Evolutionary conservation across 2,797 vertebrate genomes (phyloP).

Genomic region (Leucoraja ocellata): DNA sequence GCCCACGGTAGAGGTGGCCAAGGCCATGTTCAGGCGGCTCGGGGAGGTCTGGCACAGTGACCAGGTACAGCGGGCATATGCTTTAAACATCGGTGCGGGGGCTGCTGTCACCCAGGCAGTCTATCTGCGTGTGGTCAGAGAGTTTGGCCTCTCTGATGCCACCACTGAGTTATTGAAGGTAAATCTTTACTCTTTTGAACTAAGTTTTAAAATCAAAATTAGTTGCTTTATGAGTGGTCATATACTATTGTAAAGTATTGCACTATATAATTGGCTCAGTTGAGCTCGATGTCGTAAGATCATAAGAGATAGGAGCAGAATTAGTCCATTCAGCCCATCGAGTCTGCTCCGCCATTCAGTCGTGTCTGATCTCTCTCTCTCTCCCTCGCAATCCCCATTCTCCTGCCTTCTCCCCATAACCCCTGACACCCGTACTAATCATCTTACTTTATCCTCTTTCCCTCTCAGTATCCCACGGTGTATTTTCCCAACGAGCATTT

Average conservation of each 20-base stretch:
- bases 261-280: not conserved
- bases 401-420: too few species aligned
- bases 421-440: too few species aligned
- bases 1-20: not conserved
- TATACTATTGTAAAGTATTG: not conserved
- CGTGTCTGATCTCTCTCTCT: too few species aligned
- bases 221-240: not conserved
- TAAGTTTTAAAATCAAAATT: not conserved
- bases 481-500: slow-evolving; percentile 21
- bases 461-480: slow-evolving; percentile 3
- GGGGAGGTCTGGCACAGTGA: slow-evolving; percentile 11
- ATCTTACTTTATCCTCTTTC: not conserved
- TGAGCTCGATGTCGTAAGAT: not conserved
- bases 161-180: slow-evolving; percentile 18
- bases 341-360: too few species aligned
- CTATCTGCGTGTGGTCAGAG: slow-evolving; percentile 6
- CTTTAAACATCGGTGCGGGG: slow-evolving; percentile 21
- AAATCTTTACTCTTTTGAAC: not conserved
- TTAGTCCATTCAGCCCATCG: too few species aligned
- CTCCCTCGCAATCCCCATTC: too few species aligned
- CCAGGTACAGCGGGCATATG: slow-evolving; percentile 6
- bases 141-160: not conserved
- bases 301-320: too few species aligned
- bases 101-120: not conserved
- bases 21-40: slow-evolving; percentile 1